Percentiles rank a stretch among this genome's conserved stretches.
phyloP scores from a whole-genome alignment of 2,888 invertebrate genomes.

The Celastrina argiolus region DNA sequence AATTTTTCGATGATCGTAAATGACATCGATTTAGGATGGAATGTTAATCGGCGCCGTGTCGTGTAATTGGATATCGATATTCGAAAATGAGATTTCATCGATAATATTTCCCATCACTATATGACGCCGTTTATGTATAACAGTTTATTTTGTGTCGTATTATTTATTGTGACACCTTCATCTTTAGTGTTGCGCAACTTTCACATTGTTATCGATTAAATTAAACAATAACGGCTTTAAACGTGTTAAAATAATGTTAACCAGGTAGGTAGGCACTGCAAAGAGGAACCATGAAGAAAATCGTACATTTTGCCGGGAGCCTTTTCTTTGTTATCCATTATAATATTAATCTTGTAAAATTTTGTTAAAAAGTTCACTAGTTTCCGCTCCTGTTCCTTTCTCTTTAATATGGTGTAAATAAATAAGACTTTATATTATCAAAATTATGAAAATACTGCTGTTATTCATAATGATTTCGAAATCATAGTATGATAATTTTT shows the following conservation, averaged over 20 bases:
- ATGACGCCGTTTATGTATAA: conserved; percentile 8
- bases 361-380: too few species aligned
- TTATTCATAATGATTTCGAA: not conserved
- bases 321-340: too few species aligned
- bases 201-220: conserved; percentile 4
- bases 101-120: conserved; percentile 9
- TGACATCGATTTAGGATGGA: conserved; percentile 25
- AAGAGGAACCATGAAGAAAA: too few species aligned
- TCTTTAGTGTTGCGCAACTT: conserved; percentile 16
- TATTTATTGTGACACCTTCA: not conserved
- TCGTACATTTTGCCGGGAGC: too few species aligned
- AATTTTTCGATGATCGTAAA: conserved; percentile 17
- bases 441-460: not conserved
- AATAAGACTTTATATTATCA: too few species aligned
- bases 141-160: conserved; percentile 18
- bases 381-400: too few species aligned
- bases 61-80: conserved; percentile 31
- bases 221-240: not conserved
- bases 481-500: not conserved
- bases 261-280: too few species aligned
- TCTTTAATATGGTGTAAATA: too few species aligned
- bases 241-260: too few species aligned
- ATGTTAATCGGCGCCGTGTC: conserved; percentile 32
- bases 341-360: too few species aligned
- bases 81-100: conserved; percentile 28